Base-by-base conservation (phyloP, 1,140 invertebrate genomes). In the Drosophila rufa region DNA sequence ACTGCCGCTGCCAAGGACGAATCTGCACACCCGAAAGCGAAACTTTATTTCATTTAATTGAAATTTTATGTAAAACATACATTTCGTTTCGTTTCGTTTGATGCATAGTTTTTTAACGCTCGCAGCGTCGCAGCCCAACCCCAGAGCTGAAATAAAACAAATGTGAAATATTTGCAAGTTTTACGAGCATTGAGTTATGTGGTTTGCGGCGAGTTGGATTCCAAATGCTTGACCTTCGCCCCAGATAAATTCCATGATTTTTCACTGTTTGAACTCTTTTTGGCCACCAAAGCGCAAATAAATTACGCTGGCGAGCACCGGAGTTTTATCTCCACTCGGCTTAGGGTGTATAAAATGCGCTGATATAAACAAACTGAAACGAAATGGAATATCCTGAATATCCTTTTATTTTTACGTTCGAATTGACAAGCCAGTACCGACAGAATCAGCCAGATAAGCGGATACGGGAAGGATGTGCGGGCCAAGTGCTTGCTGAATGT, bases 51-150 rank as follows among this genome's bases (percentile, higher is more conserved):
- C 75, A 85, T 90, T 90, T 90, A 90, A 90, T 90, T 90, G 85
- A 90, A 90, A 85, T 91, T 90, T 90, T 89, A 89, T 89, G 85
- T 91, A 91, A 90, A 90, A 90, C 86, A 90, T 73, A 79, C 58
- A 84, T 81, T 89, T 75, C 27, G 67, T 90, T 90, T 79, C 45
- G 65, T 84, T 76, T 61, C 45, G 70, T 81, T 90, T 85, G 85
- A 90, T 81, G 78, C 75, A 90, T 71, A 82, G 81, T 90, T 84
- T 79, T 60, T 78, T 82, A 66, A 61, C 42, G 69, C 80, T 69
- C 51, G 73, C 62, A 70, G 65, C 71, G 25, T 46, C 36, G 9
- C 38, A 11, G 30, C 15, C 60, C 62, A 46, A 46, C 58, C 61
- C 61, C 40, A 27, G 11, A 53, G 47, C 61, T 46, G 40, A 30